These are phyloP conservation scores for Anarhynchus alexandrinus DNA, from an alignment of 2,113 vertebrate species.

Conservation along the genomic window DNA sequence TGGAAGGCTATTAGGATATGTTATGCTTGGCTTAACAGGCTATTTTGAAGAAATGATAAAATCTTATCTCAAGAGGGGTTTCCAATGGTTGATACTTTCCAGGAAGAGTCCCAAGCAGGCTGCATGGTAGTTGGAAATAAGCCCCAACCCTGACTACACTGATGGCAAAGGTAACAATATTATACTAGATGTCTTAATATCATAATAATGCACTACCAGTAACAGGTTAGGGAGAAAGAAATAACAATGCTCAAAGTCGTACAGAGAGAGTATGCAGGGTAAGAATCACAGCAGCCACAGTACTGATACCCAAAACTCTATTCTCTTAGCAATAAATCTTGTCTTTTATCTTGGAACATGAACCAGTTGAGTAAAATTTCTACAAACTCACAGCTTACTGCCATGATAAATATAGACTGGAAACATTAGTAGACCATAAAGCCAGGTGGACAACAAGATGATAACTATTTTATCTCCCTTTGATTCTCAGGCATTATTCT, in stretches of 20 bases:
- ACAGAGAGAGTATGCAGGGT: neutral
- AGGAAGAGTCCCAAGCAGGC: neutral
- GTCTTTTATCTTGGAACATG: neutral
- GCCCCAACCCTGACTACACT: neutral
- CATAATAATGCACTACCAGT: neutral
- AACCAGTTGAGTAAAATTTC: neutral
- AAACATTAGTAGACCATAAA: neutral
- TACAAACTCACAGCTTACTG: neutral
- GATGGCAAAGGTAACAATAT: neutral
- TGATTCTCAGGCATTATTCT: neutral
- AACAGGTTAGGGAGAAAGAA: neutral
- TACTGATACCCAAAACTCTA: neutral
- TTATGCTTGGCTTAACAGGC: neutral
- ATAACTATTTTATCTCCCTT: neutral
- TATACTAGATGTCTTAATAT: neutral
- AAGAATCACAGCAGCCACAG: neutral
- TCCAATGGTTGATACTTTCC: neutral
- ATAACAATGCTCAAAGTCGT: neutral
- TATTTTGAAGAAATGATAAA: neutral
- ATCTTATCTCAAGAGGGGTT: neutral
- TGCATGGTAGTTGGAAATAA: neutral
- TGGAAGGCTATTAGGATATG: neutral
- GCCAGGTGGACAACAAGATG: neutral
- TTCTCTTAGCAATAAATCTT: neutral
- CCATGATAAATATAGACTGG: neutral